A percentile compares a stretch with the other conserved stretches of the same genome.
Evolutionary conservation across 2,797 vertebrate species (phyloP).

Genomic region (Antennarius maculatus): DNA sequence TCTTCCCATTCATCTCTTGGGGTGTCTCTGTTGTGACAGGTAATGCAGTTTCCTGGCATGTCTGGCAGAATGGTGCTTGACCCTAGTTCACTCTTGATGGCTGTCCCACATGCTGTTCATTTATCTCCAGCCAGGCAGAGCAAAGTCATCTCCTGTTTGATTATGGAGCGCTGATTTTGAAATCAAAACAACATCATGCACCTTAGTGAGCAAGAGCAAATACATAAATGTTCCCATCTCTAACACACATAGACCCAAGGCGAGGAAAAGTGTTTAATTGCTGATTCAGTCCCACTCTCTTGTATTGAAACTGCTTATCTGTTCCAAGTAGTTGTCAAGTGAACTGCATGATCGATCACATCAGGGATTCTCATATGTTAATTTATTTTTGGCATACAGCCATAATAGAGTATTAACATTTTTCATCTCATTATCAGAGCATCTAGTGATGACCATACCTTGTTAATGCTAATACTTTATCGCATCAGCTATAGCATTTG

Average conservation of each 20-base stretch:
- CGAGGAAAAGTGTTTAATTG: neutral
- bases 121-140: conserved; percentile 63
- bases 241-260: neutral
- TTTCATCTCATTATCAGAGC: too few species aligned
- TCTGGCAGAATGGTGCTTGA: conserved; percentile 64
- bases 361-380: too few species aligned
- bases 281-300: neutral
- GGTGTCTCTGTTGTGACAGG: conserved; percentile 53
- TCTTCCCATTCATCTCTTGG: conserved; percentile 27
- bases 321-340: conserved; percentile 18
- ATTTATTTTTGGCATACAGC: too few species aligned
- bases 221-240: neutral
- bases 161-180: conserved; percentile 44
- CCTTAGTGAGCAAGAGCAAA: conserved; percentile 7
- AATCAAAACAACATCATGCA: conserved; percentile 56
- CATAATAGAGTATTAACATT: too few species aligned
- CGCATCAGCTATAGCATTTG: too few species aligned
- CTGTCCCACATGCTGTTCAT: conserved; percentile 63
- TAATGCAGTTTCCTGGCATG: conserved; percentile 42
- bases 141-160: conserved; percentile 45
- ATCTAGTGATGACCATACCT: too few species aligned
- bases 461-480: too few species aligned
- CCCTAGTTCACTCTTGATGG: conserved; percentile 60
- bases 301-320: conserved; percentile 22
- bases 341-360: conserved; percentile 28